These are phyloP conservation scores for Drosophila atripex DNA, from an alignment of 2,888 invertebrate genomes.

Conservation along the genomic window DNA sequence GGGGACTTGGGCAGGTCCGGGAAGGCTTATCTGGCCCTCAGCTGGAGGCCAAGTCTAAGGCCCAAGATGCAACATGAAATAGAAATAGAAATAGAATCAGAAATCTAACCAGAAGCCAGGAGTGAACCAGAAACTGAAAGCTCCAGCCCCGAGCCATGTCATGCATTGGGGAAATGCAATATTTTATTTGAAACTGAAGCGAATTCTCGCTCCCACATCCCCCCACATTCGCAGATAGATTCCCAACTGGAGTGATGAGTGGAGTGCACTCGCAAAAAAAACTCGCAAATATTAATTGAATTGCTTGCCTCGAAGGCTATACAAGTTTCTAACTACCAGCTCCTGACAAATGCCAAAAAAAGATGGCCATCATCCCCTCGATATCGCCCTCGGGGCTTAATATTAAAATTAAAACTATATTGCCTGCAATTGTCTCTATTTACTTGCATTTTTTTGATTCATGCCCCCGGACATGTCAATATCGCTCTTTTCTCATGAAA, in stretches of 20 bases:
- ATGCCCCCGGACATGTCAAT: not conserved
- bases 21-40: conserved; percentile 39
- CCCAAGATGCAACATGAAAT: not conserved
- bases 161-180: conserved; percentile 70
- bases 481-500: not conserved
- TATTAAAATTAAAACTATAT: no score
- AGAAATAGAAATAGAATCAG: conserved; percentile 16
- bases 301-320: not conserved
- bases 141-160: conserved; percentile 33
- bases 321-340: not conserved
- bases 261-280: conserved; percentile 8
- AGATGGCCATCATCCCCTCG: no score
- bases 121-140: not conserved
- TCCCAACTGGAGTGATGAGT: conserved; percentile 31
- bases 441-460: not conserved
- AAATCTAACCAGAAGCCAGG: conserved; percentile 1
- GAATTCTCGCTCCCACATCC: conserved; percentile 31
- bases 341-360: no score
- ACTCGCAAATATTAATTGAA: not conserved
- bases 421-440: not conserved
- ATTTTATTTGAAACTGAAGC: conserved; percentile 70
- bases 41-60: conserved; percentile 33
- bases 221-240: conserved; percentile 44
- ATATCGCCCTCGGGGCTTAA: no score
- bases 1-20: not conserved